Evolutionary conservation across 2,888 invertebrate genomes (phyloP).

Genomic region (Drosophila paucipuncta): DNA sequence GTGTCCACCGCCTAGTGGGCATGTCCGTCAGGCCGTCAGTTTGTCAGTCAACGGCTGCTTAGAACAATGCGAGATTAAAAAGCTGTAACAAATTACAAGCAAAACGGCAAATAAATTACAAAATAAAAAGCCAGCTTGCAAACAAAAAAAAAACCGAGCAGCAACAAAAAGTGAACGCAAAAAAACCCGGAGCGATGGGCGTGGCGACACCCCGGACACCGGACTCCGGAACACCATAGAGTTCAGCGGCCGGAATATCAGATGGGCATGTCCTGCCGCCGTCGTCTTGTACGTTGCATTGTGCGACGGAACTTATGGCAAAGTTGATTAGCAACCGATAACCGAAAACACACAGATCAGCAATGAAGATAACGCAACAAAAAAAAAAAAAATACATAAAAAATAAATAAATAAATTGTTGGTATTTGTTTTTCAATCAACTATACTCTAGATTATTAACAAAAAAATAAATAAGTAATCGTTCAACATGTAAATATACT

Average conservation of each 20-base stretch:
- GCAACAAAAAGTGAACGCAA: conserved; percentile 42
- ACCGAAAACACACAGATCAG: background rate
- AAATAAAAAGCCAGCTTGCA: conserved; percentile 47
- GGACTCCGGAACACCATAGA: background rate
- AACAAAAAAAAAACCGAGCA: conserved; percentile 10
- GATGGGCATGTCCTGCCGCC: conserved; percentile 1
- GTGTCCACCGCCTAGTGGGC: conserved; percentile 20
- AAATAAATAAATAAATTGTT: background rate
- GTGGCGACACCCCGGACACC: background rate
- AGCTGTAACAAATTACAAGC: conserved; percentile 79
- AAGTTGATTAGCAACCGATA: conserved; percentile 25
- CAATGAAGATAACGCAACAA: background rate
- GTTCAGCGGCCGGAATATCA: conserved; percentile 42
- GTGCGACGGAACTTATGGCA: conserved; percentile 17
- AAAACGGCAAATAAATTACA: conserved; percentile 78
- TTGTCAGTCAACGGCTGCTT: conserved; percentile 68
- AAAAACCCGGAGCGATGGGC: conserved; percentile 21
- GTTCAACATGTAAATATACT: background rate
- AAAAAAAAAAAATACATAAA: background rate
- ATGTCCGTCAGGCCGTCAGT: conserved; percentile 38
- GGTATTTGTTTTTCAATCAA: background rate
- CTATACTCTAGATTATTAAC: background rate
- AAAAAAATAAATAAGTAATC: too few relatives aligned
- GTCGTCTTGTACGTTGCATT: conserved; percentile 4
- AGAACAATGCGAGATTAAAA: conserved; percentile 77